Percentiles rank a stretch among this genome's conserved stretches.
phyloP scores from a whole-genome alignment of 2,797 vertebrate species.

The Apogon talboti region DNA sequence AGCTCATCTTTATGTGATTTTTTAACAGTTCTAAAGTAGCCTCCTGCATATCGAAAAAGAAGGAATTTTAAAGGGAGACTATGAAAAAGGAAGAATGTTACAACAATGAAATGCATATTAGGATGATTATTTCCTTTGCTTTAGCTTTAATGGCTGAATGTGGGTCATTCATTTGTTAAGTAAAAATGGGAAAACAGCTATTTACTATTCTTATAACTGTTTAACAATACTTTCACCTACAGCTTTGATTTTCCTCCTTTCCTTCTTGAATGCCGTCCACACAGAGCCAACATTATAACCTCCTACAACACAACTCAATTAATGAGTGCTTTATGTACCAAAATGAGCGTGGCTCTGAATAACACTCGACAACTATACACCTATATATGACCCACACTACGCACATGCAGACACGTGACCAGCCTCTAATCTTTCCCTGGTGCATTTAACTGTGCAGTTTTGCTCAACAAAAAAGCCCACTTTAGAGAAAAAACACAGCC shows the following conservation, averaged over 20 bases:
- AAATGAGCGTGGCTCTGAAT: not conserved
- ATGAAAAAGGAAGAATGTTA: conserved; percentile 8
- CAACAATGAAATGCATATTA: conserved; percentile 2
- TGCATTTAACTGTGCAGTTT: conserved; percentile 60
- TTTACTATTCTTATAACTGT: not conserved
- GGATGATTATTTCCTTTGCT: conserved; percentile 4
- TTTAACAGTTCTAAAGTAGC: not conserved
- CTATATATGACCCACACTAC: conserved; percentile 5
- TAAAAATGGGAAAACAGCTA: not conserved
- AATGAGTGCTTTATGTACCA: not conserved
- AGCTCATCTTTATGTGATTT: not conserved
- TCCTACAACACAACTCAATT: not conserved
- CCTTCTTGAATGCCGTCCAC: not conserved
- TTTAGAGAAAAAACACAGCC: conserved; percentile 44
- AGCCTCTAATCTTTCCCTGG: conserved; percentile 45
- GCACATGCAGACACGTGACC: conserved; percentile 40
- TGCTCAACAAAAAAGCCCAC: conserved; percentile 63
- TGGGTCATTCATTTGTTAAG: not conserved
- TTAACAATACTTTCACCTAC: not conserved
- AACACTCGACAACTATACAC: conserved; percentile 8
- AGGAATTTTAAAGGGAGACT: not conserved
- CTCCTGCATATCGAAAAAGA: not conserved
- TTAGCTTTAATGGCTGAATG: not conserved
- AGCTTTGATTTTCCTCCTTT: conserved; percentile 7
- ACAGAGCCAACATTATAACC: not conserved